Evolutionary conservation across 2,888 invertebrate genomes (phyloP), one percentile per base, ranked within the genome.

Genomic region (Eudiplozoon nipponicum): DNA sequence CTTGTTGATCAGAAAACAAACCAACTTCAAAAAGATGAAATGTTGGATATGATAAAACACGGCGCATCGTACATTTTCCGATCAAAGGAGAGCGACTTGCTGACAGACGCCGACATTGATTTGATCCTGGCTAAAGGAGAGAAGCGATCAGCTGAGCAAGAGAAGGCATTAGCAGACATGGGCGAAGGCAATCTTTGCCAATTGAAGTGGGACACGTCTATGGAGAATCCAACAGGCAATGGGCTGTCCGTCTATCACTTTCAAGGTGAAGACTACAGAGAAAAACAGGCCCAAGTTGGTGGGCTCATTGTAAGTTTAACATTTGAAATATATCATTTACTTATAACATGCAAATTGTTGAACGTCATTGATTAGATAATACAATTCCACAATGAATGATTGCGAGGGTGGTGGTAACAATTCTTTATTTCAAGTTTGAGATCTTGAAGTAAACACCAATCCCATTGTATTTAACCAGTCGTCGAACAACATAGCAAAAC

Each of bases 51-150:
- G 72, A 98, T 94, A 56, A 66, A 94, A 40, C 86, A 90, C 52
- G 94, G 90, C n/a, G 90, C 90, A 18, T 81, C 90, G 58, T 81
- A 86, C 52, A 86, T 94, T 5, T 94, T 98, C 57, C 80, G 84
- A 1, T 80, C 84, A 0, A 90, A 84, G 47, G 66, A 66, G 34
- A 80, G 81, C 0, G 84, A 80, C 51, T 74, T 94, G 44, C n/a
- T n/a, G n/a, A 86, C 81, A 0, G 94, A 94, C 51, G 86, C 86
- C 52, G 86, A 94, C 54, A 86, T 94, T 49, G 94, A 98, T 50
- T 68, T 70, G 1, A 84, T 94, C 52, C 60, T 94, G 46, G 70
- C 72, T 49, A 74, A 74, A 50, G 84, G 86, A 36, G 84, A 86
- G 63, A 52, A 56, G 33, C 52, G 51, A 42, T 57, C 54, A 1